phyloP scores from a whole-genome alignment of 1,140 invertebrate genomes.

The Hylaeus volcanicus region DNA sequence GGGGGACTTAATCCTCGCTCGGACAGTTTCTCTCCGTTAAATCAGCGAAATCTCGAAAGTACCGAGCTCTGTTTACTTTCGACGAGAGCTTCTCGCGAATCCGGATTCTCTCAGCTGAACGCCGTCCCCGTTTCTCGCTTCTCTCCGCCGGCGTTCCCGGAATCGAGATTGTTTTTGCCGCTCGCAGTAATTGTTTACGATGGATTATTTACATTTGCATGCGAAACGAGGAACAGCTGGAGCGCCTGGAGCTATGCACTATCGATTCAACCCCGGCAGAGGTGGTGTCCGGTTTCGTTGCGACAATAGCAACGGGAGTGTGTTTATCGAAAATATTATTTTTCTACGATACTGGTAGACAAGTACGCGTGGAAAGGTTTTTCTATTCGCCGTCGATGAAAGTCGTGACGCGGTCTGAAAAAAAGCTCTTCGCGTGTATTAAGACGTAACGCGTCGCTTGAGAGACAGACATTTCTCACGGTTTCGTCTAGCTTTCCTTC shows the following conservation, averaged over 20 bases:
- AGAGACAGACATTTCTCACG: not conserved
- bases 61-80: constrained; percentile 12
- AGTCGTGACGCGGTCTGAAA: not conserved
- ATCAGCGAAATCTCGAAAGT: constrained; percentile 22
- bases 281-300: too few species aligned
- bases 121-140: not conserved
- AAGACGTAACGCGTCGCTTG: too few species aligned
- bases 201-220: not conserved
- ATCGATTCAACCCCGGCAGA: not conserved
- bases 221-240: not conserved
- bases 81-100: not conserved
- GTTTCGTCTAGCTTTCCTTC: not conserved
- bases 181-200: not conserved
- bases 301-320: not conserved
- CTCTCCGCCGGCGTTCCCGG: too few species aligned
- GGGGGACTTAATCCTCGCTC: not conserved
- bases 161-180: not conserved
- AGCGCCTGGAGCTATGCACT: too few species aligned
- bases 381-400: not conserved
- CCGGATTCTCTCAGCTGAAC: not conserved
- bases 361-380: not conserved
- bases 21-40: not conserved
- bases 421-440: not conserved
- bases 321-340: too few species aligned
- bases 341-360: not conserved